Conservation (phyloP, 2,797 vertebrate genomes). For the Melopsittacus undulatus region DNA sequence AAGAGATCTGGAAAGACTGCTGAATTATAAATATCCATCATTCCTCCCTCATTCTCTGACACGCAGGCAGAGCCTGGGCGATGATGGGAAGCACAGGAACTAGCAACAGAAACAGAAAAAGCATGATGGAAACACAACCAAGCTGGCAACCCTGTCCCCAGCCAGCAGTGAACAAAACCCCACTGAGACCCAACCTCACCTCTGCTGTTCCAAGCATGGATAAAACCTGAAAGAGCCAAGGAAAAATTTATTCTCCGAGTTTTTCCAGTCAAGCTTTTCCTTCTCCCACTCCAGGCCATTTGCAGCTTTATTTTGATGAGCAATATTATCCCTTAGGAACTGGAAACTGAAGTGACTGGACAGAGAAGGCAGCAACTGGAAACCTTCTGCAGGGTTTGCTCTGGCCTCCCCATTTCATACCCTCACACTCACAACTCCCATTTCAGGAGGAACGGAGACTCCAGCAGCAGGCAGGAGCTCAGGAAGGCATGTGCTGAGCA, state of each 20-base stretch:
- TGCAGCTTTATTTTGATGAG: not conserved
- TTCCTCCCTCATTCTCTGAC: not conserved
- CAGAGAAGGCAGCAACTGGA: not conserved
- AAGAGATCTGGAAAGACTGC: not conserved
- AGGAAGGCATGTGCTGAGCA: not conserved
- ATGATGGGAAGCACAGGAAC: not conserved
- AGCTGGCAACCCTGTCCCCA: not conserved
- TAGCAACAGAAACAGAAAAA: not conserved
- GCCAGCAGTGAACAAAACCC: not conserved
- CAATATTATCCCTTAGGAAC: not conserved
- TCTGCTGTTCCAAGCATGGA: not conserved
- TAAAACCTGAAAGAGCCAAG: not conserved
- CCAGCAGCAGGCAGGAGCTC: not conserved
- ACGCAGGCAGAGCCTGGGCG: not conserved
- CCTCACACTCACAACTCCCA: not conserved
- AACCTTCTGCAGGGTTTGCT: not conserved
- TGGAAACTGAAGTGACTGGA: not conserved
- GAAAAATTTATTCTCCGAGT: not conserved
- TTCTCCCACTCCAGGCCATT: not conserved
- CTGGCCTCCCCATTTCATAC: not conserved
- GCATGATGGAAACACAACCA: not conserved
- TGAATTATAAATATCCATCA: not conserved
- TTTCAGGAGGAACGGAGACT: not conserved
- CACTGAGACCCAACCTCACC: not conserved
- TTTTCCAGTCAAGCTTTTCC: not conserved